phyloP scores from a whole-genome alignment of 2,888 invertebrate genomes.

The Lingula anatina region DNA sequence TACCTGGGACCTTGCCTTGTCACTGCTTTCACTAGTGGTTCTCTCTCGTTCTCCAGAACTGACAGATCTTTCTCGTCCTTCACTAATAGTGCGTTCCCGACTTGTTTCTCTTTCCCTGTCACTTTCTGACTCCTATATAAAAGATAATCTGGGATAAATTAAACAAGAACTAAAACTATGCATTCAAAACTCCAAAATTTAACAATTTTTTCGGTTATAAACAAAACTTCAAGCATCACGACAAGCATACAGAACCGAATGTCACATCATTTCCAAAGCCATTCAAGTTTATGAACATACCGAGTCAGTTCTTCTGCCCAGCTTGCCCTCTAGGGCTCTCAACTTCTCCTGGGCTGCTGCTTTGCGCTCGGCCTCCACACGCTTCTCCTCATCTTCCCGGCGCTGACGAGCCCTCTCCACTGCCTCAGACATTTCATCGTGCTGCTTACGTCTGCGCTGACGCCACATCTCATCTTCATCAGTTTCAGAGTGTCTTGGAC shows the following conservation, averaged over 20 bases:
- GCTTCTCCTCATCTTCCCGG: slow-evolving; percentile 82
- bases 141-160: not conserved
- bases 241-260: too few relatives aligned
- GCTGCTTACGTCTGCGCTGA: slow-evolving; percentile 66
- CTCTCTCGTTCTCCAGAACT: too few relatives aligned
- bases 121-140: slow-evolving; percentile 1
- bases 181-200: not conserved
- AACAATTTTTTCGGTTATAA: not conserved
- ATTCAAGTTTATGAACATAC: too few relatives aligned
- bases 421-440: slow-evolving; percentile 56
- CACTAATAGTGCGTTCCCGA: slow-evolving; percentile 8
- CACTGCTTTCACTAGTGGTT: slow-evolving; percentile 49
- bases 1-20: slow-evolving; percentile 27
- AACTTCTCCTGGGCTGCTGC: slow-evolving; percentile 63
- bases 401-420: slow-evolving; percentile 76
- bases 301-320: slow-evolving; percentile 56
- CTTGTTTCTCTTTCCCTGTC: slow-evolving; percentile 23
- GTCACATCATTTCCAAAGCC: too few relatives aligned
- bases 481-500: slow-evolving; percentile 15
- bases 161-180: not conserved
- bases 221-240: too few relatives aligned
- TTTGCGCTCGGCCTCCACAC: slow-evolving; percentile 51
- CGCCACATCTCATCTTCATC: slow-evolving; percentile 68
- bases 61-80: not conserved
- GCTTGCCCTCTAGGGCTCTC: slow-evolving; percentile 65